Evolutionary conservation across 2,888 invertebrate genomes (phyloP).

Genomic region (Acanthoscelides obtectus): DNA sequence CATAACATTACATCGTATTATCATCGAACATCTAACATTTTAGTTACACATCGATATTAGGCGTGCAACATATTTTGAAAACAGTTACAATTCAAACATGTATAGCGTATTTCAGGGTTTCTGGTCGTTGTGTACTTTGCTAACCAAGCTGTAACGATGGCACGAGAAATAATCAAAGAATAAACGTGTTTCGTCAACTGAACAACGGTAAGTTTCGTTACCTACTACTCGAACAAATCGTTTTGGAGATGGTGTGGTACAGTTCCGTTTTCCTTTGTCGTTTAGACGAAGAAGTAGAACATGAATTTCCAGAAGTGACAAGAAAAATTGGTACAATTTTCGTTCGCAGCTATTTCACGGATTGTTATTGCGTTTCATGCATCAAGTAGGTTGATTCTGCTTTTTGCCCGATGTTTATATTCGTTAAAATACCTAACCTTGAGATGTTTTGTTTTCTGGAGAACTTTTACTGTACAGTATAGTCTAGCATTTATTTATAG

Average conservation of each 20-base stretch:
- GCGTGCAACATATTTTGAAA: neutral
- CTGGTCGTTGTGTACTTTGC: neutral
- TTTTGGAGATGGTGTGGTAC: neutral
- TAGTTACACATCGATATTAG: neutral
- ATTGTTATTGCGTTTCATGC: neutral
- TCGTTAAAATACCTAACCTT: no score
- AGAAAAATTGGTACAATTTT: neutral
- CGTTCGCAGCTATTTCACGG: neutral
- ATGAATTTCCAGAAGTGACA: neutral
- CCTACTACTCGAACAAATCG: neutral
- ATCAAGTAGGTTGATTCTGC: no score
- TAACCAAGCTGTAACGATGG: neutral
- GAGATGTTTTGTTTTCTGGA: no score
- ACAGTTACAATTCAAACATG: neutral
- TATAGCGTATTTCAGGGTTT: neutral
- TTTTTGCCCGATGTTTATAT: no score
- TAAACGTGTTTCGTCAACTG: neutral
- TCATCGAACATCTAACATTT: neutral
- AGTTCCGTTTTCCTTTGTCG: neutral
- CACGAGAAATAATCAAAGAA: neutral
- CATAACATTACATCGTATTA: neutral
- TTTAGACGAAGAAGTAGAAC: neutral
- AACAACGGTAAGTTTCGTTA: neutral
- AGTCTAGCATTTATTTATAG: no score
- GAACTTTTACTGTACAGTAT: no score